Percentiles rank a stretch among this genome's conserved stretches.
These are phyloP conservation scores for Rhipidura dahli DNA, from an alignment of 2,113 vertebrate species.

Conservation along the genomic window DNA sequence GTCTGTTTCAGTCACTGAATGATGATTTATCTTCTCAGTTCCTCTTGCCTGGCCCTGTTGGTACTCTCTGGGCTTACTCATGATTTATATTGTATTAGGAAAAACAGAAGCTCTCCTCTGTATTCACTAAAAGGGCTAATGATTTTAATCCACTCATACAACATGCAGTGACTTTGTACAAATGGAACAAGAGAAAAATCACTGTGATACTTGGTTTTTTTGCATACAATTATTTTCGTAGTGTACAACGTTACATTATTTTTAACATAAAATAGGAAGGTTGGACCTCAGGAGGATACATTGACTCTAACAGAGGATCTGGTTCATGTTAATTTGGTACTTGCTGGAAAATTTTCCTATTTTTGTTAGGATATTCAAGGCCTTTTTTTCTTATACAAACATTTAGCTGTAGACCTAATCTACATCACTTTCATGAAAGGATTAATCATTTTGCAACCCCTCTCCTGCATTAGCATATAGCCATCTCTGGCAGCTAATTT, in stretches of 20 bases:
- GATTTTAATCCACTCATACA: neutral
- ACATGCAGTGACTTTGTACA: neutral
- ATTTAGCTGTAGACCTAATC: neutral
- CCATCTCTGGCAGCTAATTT: slow-evolving; percentile 17
- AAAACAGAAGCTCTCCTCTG: neutral
- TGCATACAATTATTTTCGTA: neutral
- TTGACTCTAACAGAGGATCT: neutral
- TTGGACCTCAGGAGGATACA: neutral
- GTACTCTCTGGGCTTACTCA: neutral
- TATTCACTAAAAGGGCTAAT: neutral
- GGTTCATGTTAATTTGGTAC: neutral
- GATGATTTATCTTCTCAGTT: neutral
- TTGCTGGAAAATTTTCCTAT: neutral
- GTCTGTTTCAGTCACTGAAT: neutral
- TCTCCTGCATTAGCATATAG: neutral
- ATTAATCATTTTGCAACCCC: neutral
- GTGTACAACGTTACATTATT: neutral
- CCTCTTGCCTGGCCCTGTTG: neutral
- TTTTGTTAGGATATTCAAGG: slow-evolving; percentile 15
- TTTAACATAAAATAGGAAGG: neutral
- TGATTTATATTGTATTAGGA: neutral
- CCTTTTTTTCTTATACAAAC: neutral
- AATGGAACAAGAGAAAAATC: neutral
- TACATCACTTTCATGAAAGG: neutral
- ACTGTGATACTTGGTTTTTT: neutral